These are phyloP conservation scores for Toxotes jaculatrix DNA, from an alignment of 2,113 vertebrate species.

Conservation along the genomic window DNA sequence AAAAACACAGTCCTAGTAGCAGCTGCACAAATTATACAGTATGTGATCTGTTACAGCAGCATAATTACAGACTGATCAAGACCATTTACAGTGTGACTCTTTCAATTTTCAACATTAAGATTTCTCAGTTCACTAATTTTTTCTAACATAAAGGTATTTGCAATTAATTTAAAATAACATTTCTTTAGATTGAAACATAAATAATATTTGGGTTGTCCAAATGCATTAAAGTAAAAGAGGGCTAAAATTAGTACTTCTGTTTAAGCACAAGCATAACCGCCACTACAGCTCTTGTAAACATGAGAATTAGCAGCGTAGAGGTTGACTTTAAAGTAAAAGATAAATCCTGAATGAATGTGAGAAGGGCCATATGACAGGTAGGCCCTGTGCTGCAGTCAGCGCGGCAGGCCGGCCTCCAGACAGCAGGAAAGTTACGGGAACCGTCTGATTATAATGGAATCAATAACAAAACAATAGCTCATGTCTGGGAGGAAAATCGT, in stretches of 20 bases:
- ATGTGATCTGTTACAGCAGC: background rate
- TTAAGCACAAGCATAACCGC: background rate
- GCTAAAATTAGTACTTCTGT: background rate
- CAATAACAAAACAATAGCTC: constrained; percentile 82
- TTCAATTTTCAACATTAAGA: constrained; percentile 9
- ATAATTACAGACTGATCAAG: constrained; percentile 35
- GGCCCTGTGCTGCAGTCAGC: constrained; percentile 42
- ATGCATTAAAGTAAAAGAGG: background rate
- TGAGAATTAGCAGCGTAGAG: constrained; percentile 16
- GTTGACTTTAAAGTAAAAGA: constrained; percentile 12
- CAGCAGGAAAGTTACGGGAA: constrained; percentile 74
- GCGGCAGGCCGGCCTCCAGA: constrained; percentile 71
- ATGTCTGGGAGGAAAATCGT: constrained; percentile 81
- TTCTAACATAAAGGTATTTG: background rate
- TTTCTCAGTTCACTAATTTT: background rate
- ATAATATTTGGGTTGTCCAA: background rate
- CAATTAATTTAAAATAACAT: background rate
- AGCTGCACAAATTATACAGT: constrained; percentile 16
- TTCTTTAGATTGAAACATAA: background rate
- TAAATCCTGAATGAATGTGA: constrained; percentile 46
- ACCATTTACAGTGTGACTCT: background rate
- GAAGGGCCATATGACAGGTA: constrained; percentile 60
- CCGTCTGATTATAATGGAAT: constrained; percentile 77
- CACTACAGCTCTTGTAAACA: constrained; percentile 18
- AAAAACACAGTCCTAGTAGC: background rate